Evolutionary conservation across 2,888 invertebrate genomes (phyloP).

Genomic region (Hypolimnas misippus): DNA sequence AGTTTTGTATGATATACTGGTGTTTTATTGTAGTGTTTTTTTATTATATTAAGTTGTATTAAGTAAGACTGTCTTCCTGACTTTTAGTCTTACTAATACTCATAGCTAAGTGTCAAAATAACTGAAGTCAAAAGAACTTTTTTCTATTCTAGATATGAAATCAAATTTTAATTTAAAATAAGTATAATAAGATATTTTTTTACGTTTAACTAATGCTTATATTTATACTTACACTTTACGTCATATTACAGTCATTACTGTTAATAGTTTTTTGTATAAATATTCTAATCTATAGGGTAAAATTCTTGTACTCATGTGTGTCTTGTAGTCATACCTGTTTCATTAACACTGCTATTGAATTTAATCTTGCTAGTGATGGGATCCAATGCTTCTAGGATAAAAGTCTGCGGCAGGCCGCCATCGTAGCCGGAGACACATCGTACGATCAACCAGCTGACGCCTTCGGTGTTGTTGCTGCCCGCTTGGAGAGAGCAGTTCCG

Average conservation of each 20-base stretch:
- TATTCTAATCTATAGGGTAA: too few species aligned
- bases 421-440: slow-evolving; percentile 95
- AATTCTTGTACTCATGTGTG: too few species aligned
- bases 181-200: too few species aligned
- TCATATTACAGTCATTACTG: too few species aligned
- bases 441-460: slow-evolving; percentile 86
- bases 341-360: slow-evolving; percentile 87
- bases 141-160: too few species aligned
- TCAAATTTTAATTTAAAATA: too few species aligned
- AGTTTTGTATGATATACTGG: too few species aligned
- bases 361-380: slow-evolving; percentile 88
- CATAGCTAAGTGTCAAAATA: too few species aligned
- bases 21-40: neutral
- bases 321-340: slow-evolving; percentile 66
- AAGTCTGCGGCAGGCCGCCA: slow-evolving; percentile 94
- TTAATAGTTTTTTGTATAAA: too few species aligned
- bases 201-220: too few species aligned
- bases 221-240: too few species aligned
- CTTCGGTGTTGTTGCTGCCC: slow-evolving; percentile 76
- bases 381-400: slow-evolving; percentile 92
- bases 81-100: neutral
- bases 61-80: neutral
- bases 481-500: slow-evolving; percentile 94
- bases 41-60: neutral
- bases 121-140: too few species aligned